These are phyloP conservation scores for Pomacea canaliculata DNA, from an alignment of 2,888 invertebrate genomes.

Conservation along the genomic window DNA sequence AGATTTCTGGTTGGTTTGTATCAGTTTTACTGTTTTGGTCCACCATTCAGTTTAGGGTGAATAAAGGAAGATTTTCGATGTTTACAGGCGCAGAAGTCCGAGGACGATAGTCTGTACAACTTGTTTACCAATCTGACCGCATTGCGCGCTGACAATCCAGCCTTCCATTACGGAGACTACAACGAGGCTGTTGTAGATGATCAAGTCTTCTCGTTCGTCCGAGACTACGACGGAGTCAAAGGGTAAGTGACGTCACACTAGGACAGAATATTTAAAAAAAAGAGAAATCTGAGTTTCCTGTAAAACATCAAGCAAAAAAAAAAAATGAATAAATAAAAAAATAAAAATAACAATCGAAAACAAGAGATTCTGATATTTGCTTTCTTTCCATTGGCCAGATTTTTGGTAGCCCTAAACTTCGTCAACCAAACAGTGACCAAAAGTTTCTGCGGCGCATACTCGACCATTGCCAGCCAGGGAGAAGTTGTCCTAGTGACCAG, in stretches of 20 bases:
- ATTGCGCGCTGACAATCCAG: constrained; percentile 44
- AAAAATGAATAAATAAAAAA: too few relatives aligned
- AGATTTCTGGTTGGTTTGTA: too few relatives aligned
- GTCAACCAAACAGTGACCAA: constrained; percentile 42
- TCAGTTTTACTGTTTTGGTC: too few relatives aligned
- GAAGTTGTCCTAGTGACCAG: constrained; percentile 47
- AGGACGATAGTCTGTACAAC: constrained; percentile 32
- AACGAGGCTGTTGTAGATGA: constrained; percentile 44
- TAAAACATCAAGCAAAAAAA: too few relatives aligned
- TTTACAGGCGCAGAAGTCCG: constrained; percentile 38
- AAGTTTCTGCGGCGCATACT: constrained; percentile 46
- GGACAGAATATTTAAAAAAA: too few relatives aligned
- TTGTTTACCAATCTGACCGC: constrained; percentile 46
- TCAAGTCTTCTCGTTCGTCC: constrained; percentile 60
- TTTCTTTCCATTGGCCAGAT: constrained; percentile 43
- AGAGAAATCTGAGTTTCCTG: too few relatives aligned
- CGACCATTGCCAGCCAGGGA: constrained; percentile 44
- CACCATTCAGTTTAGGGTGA: too few relatives aligned
- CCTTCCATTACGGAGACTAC: constrained; percentile 57
- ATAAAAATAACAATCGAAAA: too few relatives aligned
- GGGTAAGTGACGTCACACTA: constrained; percentile 43
- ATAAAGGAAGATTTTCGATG: too few relatives aligned
- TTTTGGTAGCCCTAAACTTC: constrained; percentile 62
- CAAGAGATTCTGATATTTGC: not conserved
- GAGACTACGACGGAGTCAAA: constrained; percentile 62